Percentiles rank a stretch among this genome's conserved stretches.
phyloP scores from a whole-genome alignment of 2,888 invertebrate species.

The Prenolepis imparis region DNA sequence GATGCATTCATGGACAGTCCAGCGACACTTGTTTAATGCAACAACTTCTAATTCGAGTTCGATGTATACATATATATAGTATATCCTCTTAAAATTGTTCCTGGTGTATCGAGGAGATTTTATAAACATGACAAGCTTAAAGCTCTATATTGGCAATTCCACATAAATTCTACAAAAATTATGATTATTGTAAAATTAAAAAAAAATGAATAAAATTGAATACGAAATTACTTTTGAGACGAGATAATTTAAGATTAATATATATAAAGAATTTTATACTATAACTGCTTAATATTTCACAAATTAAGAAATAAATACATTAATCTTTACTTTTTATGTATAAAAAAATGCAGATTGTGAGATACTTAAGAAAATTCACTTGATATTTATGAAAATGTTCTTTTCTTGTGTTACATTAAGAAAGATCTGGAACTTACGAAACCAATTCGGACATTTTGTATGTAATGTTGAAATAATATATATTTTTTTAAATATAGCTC shows the following conservation, averaged over 20 bases:
- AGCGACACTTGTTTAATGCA: conserved; percentile 46
- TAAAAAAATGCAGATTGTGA: not conserved
- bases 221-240: not conserved
- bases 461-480: conserved; percentile 6
- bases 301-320: not conserved
- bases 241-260: not conserved
- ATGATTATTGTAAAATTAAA: not conserved
- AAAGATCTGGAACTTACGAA: not conserved
- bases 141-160: not conserved
- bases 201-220: not conserved
- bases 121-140: not conserved
- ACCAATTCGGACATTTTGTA: not conserved
- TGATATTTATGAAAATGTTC: not conserved
- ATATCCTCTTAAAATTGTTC: not conserved
- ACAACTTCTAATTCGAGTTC: conserved; percentile 42
- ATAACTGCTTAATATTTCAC: not conserved
- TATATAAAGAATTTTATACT: not conserved
- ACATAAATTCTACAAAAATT: not conserved
- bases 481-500: not conserved
- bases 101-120: not conserved
- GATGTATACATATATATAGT: not conserved
- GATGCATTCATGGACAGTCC: conserved; percentile 45
- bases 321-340: not conserved
- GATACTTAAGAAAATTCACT: not conserved
- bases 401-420: not conserved